Base-by-base conservation (phyloP, 2,113 vertebrate species). In the Octodon degus region DNA sequence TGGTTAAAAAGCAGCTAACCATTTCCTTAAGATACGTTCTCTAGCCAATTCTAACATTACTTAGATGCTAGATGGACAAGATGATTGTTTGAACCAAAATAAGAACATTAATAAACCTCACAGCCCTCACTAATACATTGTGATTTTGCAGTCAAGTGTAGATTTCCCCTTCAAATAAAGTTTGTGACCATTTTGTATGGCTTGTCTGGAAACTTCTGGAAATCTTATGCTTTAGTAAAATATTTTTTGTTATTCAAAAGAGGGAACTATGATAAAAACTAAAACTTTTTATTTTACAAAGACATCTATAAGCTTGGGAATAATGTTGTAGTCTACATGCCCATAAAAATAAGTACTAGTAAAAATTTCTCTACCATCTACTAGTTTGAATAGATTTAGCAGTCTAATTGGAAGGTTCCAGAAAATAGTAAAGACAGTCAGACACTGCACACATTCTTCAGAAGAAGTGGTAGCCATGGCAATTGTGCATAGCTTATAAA, bases 401-500 rank as follows among this genome's bases (percentile, higher is more conserved):
- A 14, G 90, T 55, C 47, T 88, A 88, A 85, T 76, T 85, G 85
- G 8, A 91, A 13, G 5, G 0, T 90, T 93, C 30, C 40, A 81
- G 58, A 86, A 77, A 67, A 65, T 53, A 2, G 16, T 86, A 60
- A 40, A 85, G 43, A 70, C 2, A 67, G 43, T 14, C 14, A 84
- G n/a, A 82, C 58, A 82, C 0, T 67, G 43, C 13, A 83, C 5
- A 82, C 11, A 89, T 27, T 0, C 30, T 83, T 20, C 14, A 40
- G 7, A 11, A n/a, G 24, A 24, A 65, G 84, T 11, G 63, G 32
- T 83, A 95, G 60, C 5, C 22, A 47, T 20, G 81, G 76, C 12
- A 83, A 79, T 93, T 58, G 83, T 62, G 11, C 55, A n/a, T 72
- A 30, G 2, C 7, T 94, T 89, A 83, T 70, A 91, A 96, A 83